phyloP scores from a whole-genome alignment of 2,888 invertebrate species.

The Rhingia rostrata region DNA sequence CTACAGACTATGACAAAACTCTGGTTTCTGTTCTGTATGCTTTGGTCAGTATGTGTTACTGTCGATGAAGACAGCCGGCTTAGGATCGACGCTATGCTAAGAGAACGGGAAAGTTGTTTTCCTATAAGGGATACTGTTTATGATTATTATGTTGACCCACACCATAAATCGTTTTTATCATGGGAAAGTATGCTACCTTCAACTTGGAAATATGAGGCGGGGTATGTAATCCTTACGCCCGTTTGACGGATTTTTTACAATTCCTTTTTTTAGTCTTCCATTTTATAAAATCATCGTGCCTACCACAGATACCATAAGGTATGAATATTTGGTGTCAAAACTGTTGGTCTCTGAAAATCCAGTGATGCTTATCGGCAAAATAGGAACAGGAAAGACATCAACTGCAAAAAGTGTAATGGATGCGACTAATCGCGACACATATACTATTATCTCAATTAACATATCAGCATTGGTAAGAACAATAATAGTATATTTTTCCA shows the following conservation, averaged over 20 bases:
- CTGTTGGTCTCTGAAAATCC: constrained; percentile 88
- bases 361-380: constrained; percentile 91
- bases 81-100: constrained; percentile 90
- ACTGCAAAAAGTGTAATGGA: constrained; percentile 88
- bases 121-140: constrained; percentile 94
- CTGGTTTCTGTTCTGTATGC: constrained; percentile 89
- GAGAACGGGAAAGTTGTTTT: constrained; percentile 91
- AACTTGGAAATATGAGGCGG: constrained; percentile 87
- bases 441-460: constrained; percentile 89
- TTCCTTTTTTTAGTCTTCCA: constrained; percentile 84
- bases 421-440: constrained; percentile 84
- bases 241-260: not conserved
- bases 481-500: no score
- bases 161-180: constrained; percentile 87
- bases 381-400: constrained; percentile 94
- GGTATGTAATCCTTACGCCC: constrained; percentile 70
- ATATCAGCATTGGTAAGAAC: constrained; percentile 90
- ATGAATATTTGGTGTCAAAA: constrained; percentile 88
- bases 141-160: constrained; percentile 93
- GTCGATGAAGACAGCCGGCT: constrained; percentile 90
- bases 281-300: constrained; percentile 94
- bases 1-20: constrained; percentile 86
- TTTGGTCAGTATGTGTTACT: constrained; percentile 94
- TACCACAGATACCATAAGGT: constrained; percentile 93
- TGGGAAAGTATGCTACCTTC: constrained; percentile 92